A percentile compares a stretch with the other conserved stretches of the same genome.
phyloP scores from a whole-genome alignment of 1,140 invertebrate genomes.

The Sitophilus oryzae region DNA sequence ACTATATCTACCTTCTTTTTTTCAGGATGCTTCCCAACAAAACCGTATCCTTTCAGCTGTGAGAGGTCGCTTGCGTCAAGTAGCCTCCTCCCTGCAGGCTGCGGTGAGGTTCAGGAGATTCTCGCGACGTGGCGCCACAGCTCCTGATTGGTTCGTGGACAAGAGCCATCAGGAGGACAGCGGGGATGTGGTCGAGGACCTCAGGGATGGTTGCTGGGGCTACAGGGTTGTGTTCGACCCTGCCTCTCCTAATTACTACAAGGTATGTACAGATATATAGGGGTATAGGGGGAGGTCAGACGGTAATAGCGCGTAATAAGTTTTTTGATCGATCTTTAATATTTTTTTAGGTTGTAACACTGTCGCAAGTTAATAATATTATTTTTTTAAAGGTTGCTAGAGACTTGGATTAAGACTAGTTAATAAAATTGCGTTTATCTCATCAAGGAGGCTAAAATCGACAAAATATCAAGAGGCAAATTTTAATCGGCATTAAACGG shows the following conservation, averaged over 20 bases:
- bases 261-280: slow-evolving; percentile 43
- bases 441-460: no score
- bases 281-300: no score
- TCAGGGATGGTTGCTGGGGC: slow-evolving; percentile 46
- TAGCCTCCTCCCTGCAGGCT: slow-evolving; percentile 40
- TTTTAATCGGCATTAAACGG: no score
- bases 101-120: slow-evolving; percentile 40
- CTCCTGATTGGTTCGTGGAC: slow-evolving; percentile 58
- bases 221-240: slow-evolving; percentile 58
- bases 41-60: slow-evolving; percentile 34
- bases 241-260: slow-evolving; percentile 56
- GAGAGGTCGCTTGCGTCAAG: slow-evolving; percentile 36
- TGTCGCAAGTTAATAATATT: no score
- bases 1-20: slow-evolving; percentile 19
- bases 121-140: slow-evolving; percentile 32
- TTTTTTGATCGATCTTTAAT: no score
- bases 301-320: no score
- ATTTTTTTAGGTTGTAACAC: no score
- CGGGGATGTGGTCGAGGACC: slow-evolving; percentile 26
- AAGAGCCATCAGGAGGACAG: slow-evolving; percentile 48
- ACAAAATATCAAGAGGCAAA: no score
- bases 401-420: no score
- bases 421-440: no score
- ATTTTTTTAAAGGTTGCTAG: no score
- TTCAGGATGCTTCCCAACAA: slow-evolving; percentile 37